These are phyloP conservation scores for Drosophila nr. perissopoda DNA, from an alignment of 2,888 invertebrate genomes.

Conservation along the genomic window DNA sequence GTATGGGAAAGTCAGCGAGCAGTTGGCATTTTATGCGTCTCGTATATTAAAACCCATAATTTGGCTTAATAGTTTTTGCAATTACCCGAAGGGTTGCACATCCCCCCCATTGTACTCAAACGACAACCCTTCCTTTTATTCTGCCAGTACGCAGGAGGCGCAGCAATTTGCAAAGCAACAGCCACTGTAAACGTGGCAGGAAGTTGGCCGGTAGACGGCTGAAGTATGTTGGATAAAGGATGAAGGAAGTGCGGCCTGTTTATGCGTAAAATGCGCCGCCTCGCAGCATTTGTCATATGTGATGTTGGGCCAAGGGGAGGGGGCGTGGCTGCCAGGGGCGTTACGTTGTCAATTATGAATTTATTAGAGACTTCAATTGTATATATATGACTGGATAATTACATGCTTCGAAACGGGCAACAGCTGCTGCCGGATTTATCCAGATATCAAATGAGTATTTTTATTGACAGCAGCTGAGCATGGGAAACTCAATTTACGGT, in stretches of 20 bases:
- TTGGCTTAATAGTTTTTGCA: slow-evolving; percentile 83
- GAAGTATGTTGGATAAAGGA: slow-evolving; percentile 28
- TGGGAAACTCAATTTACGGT: not conserved
- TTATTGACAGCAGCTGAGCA: slow-evolving; percentile 13
- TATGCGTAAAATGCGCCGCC: slow-evolving; percentile 70
- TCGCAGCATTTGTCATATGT: slow-evolving; percentile 62
- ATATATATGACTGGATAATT: slow-evolving; percentile 43
- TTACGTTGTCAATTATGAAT: slow-evolving; percentile 69
- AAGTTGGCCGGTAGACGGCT: slow-evolving; percentile 40
- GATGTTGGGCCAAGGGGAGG: not conserved
- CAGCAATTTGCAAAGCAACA: slow-evolving; percentile 51
- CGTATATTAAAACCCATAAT: slow-evolving; percentile 83
- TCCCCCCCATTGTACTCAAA: not conserved
- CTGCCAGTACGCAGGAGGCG: slow-evolving; percentile 52
- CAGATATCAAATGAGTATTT: slow-evolving; percentile 15
- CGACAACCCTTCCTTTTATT: slow-evolving; percentile 40
- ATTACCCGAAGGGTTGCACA: slow-evolving; percentile 72
- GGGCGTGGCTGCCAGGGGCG: slow-evolving; percentile 2
- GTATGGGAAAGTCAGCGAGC: slow-evolving; percentile 44
- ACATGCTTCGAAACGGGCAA: slow-evolving; percentile 31
- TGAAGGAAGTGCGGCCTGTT: slow-evolving; percentile 65
- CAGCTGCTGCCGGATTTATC: slow-evolving; percentile 36
- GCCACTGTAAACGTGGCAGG: slow-evolving; percentile 39
- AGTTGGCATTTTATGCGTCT: slow-evolving; percentile 65
- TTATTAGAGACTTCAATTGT: slow-evolving; percentile 71